Evolutionary conservation across 2,888 invertebrate genomes (phyloP).

Genomic region (Beris morrisii): DNA sequence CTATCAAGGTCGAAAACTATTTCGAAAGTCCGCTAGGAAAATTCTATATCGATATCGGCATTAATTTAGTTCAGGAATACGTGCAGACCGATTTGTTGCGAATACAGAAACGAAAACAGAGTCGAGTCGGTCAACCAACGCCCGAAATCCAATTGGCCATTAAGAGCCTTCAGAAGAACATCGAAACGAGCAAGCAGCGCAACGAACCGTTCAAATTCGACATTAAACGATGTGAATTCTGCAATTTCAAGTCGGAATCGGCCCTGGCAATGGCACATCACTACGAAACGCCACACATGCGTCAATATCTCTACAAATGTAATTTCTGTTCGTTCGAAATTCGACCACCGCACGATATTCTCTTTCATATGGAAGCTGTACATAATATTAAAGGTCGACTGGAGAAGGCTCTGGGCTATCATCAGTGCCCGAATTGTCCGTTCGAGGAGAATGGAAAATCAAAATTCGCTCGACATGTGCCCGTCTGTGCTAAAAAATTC

Average conservation of each 20-base stretch:
- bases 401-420: slow-evolving; percentile 82
- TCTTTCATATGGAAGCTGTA: slow-evolving; percentile 88
- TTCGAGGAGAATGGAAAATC: slow-evolving; percentile 93
- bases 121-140: slow-evolving; percentile 64
- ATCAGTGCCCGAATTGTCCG: slow-evolving; percentile 90
- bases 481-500: slow-evolving; percentile 87
- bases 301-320: slow-evolving; percentile 82
- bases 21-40: slow-evolving; percentile 87
- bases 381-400: slow-evolving; percentile 82
- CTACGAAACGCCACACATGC: slow-evolving; percentile 89
- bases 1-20: slow-evolving; percentile 60
- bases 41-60: slow-evolving; percentile 89
- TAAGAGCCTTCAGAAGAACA: slow-evolving; percentile 77
- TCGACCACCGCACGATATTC: slow-evolving; percentile 82
- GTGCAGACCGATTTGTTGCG: slow-evolving; percentile 90
- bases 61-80: slow-evolving; percentile 87
- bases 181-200: slow-evolving; percentile 83
- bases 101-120: slow-evolving; percentile 81
- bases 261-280: slow-evolving; percentile 81
- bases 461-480: slow-evolving; percentile 83
- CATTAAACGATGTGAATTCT: slow-evolving; percentile 82
- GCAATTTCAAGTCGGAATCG: slow-evolving; percentile 88
- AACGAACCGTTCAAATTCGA: slow-evolving; percentile 77
- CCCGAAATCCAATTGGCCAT: slow-evolving; percentile 68
- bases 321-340: slow-evolving; percentile 82